These are phyloP conservation scores for Rhizoglyphus robini DNA, from an alignment of 1,140 invertebrate genomes.

Conservation along the genomic window DNA sequence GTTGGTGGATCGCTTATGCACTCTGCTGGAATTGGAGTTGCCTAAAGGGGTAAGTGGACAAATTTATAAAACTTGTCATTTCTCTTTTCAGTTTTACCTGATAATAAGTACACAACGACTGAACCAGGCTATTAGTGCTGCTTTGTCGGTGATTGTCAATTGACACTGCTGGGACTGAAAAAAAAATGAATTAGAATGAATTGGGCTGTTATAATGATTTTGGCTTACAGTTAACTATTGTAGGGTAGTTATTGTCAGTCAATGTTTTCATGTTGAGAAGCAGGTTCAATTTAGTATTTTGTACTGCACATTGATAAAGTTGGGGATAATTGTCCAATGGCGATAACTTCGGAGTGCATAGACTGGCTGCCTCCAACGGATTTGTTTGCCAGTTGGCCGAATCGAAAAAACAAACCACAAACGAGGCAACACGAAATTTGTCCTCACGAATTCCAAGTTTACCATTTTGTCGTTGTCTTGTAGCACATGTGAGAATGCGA, in stretches of 20 bases:
- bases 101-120: neutral
- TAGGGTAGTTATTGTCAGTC: neutral
- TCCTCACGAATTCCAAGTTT: neutral
- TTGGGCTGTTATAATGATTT: too few relatives aligned
- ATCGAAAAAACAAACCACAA: neutral
- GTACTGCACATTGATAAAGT: neutral
- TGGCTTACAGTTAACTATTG: neutral
- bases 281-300: neutral
- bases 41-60: too few relatives aligned
- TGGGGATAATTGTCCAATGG: neutral
- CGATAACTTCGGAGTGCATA: neutral
- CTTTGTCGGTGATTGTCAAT: neutral
- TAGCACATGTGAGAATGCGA: neutral
- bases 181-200: too few relatives aligned
- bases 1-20: too few relatives aligned
- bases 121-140: neutral
- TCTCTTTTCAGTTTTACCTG: too few relatives aligned
- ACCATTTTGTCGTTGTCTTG: neutral
- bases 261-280: neutral
- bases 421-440: neutral
- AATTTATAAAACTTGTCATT: too few relatives aligned
- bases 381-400: neutral
- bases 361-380: neutral
- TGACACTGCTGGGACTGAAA: neutral
- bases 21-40: too few relatives aligned